Evolutionary conservation across 2,113 vertebrate genomes (phyloP).

Genomic region (Indri indri): DNA sequence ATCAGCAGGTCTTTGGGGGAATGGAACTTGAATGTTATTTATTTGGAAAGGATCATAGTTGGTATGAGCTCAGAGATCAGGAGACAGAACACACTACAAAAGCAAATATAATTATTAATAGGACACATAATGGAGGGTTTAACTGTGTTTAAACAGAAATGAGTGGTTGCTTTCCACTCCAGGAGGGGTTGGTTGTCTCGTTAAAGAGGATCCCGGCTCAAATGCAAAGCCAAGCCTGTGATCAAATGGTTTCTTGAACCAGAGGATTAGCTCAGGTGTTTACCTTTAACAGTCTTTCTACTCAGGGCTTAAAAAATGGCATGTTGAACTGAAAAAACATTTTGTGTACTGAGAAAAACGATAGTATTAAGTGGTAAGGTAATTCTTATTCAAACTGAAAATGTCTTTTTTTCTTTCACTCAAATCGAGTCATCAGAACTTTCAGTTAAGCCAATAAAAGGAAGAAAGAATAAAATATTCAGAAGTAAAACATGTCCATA

Average conservation of each 20-base stretch:
- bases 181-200: constrained; percentile 77
- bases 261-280: constrained; percentile 82
- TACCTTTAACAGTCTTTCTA: constrained; percentile 82
- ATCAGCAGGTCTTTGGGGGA: constrained; percentile 83
- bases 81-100: constrained; percentile 85
- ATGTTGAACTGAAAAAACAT: constrained; percentile 70
- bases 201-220: constrained; percentile 71
- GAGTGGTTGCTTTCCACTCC: constrained; percentile 77
- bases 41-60: constrained; percentile 86
- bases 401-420: constrained; percentile 69
- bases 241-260: constrained; percentile 80
- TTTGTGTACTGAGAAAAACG: constrained; percentile 69
- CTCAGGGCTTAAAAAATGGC: constrained; percentile 72
- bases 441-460: constrained; percentile 77
- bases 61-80: constrained; percentile 85
- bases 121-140: constrained; percentile 90
- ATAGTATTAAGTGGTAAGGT: constrained; percentile 76
- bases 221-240: constrained; percentile 69
- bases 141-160: constrained; percentile 86
- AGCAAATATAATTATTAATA: constrained; percentile 89
- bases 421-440: constrained; percentile 76
- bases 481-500: constrained; percentile 79
- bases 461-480: constrained; percentile 69
- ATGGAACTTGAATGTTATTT: constrained; percentile 79
- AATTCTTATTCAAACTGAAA: constrained; percentile 82